Percentiles rank a stretch among this genome's conserved stretches.
Evolutionary conservation across 2,888 invertebrate genomes (phyloP).

Genomic region (Branchellion lobata): DNA sequence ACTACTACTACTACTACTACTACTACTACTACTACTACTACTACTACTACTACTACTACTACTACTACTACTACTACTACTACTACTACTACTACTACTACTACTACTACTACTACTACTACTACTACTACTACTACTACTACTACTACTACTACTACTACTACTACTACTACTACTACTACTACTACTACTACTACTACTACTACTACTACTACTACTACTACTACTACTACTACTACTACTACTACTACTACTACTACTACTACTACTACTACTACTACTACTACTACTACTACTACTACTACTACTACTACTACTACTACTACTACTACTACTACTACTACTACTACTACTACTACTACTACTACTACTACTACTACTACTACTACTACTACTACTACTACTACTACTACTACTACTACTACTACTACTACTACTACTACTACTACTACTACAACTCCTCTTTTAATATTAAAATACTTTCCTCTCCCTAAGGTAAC

Average conservation of each 20-base stretch:
- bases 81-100: constrained; percentile 29
- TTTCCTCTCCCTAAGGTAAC: no score
- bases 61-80: constrained; percentile 29
- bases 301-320: constrained; percentile 29
- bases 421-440: constrained; percentile 29
- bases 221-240: constrained; percentile 19
- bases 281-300: constrained; percentile 29
- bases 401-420: constrained; percentile 27
- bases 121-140: constrained; percentile 29
- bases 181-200: constrained; percentile 29
- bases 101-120: constrained; percentile 29
- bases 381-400: constrained; percentile 29
- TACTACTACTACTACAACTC: constrained; percentile 23
- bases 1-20: constrained; percentile 26
- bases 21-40: constrained; percentile 21
- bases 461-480: not conserved
- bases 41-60: constrained; percentile 29
- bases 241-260: constrained; percentile 19
- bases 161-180: constrained; percentile 29
- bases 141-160: constrained; percentile 29
- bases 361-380: not conserved
- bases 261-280: constrained; percentile 27
- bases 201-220: constrained; percentile 29
- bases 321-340: constrained; percentile 23
- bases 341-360: constrained; percentile 27